phyloP scores from a whole-genome alignment of 2,113 vertebrate genomes.

The Ceyx margarethae region DNA sequence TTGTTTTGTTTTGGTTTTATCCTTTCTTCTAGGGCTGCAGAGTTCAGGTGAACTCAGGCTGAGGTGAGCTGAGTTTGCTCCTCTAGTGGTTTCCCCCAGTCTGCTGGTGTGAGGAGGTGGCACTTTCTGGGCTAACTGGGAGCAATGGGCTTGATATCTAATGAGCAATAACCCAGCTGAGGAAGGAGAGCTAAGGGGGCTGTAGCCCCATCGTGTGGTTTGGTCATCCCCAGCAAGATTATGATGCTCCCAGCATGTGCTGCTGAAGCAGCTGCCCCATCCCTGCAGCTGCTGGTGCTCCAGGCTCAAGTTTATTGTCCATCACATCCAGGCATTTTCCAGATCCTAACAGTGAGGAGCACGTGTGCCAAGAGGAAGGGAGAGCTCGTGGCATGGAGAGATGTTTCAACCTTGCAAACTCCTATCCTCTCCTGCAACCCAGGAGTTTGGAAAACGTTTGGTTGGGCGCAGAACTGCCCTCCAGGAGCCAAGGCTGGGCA shows the following conservation, averaged over 20 bases:
- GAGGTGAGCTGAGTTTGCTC: neutral
- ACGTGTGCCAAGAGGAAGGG: neutral
- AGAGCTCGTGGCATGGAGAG: neutral
- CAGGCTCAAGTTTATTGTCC: neutral
- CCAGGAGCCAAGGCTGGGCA: neutral
- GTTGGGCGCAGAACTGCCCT: neutral
- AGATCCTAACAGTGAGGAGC: neutral
- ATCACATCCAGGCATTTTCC: neutral
- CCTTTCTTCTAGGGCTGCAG: neutral
- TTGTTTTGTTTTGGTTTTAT: too few relatives aligned
- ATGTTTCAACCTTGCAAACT: neutral
- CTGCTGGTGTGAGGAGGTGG: too few relatives aligned
- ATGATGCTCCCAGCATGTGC: neutral
- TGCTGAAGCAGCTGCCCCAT: neutral
- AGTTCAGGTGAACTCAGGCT: neutral
- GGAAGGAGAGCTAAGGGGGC: neutral
- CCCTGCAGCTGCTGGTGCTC: neutral
- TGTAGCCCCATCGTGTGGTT: neutral
- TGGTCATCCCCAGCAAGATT: neutral
- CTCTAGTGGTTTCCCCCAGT: neutral
- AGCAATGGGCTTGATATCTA: neutral
- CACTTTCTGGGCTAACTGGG: neutral
- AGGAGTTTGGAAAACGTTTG: neutral
- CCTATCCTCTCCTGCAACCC: neutral
- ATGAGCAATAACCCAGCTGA: neutral